A percentile compares a stretch with the other conserved stretches of the same genome.
phyloP scores from a whole-genome alignment of 2,797 vertebrate genomes.

The Emydoidea blandingii region DNA sequence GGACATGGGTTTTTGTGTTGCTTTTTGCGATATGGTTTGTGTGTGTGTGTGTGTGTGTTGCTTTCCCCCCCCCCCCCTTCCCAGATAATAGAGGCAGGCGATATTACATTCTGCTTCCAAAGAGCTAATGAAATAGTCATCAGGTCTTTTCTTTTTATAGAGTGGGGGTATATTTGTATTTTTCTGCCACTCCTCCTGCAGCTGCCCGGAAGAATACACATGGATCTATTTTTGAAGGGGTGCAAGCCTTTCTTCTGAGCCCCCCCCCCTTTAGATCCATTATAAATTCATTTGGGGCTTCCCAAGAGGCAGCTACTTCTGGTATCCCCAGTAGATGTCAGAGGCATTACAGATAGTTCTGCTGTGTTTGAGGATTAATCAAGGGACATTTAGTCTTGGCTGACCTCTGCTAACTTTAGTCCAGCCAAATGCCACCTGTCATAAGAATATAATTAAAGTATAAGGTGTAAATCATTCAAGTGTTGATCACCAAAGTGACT shows the following conservation, averaged over 20 bases:
- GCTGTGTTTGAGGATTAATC: neutral
- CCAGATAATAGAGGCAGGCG: neutral
- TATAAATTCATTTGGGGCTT: neutral
- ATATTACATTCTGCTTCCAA: neutral
- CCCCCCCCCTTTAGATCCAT: no score
- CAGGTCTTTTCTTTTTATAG: neutral
- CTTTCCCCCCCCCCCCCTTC: no score
- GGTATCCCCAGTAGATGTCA: neutral
- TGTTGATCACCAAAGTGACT: slow-evolving; percentile 81
- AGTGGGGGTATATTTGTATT: neutral
- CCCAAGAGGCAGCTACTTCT: neutral
- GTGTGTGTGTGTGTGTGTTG: no score
- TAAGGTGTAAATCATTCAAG: slow-evolving; percentile 73
- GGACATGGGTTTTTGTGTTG: neutral
- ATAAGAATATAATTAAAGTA: slow-evolving; percentile 77
- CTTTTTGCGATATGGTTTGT: neutral
- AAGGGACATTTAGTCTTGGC: slow-evolving; percentile 44
- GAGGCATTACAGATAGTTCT: neutral
- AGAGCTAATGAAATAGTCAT: neutral
- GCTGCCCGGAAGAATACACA: no score
- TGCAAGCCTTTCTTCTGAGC: no score
- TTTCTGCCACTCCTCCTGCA: no score
- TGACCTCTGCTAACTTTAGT: slow-evolving; percentile 42
- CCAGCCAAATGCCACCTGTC: slow-evolving; percentile 75
- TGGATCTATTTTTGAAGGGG: neutral